Conservation (phyloP, 2,113 vertebrate genomes). For the Eidolon helvum region DNA sequence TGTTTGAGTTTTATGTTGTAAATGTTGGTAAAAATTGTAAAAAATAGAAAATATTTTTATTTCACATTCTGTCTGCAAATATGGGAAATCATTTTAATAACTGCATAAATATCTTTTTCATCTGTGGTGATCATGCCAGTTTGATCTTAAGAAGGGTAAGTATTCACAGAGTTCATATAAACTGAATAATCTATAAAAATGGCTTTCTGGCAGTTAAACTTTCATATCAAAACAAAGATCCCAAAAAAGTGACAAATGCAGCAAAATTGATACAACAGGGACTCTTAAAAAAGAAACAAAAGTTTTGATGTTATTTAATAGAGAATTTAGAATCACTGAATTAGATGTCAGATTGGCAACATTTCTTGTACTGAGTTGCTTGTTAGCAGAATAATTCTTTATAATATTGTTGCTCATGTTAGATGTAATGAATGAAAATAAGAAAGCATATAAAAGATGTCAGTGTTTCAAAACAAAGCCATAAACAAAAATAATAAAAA, state of each 20-base stretch:
- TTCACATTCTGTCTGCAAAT: not conserved
- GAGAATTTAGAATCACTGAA: slow-evolving; percentile 60
- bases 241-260: not conserved
- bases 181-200: slow-evolving; percentile 16
- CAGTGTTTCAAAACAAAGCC: slow-evolving; percentile 45
- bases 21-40: not conserved
- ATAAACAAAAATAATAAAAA: slow-evolving; percentile 79
- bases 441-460: slow-evolving; percentile 74
- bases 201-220: not conserved
- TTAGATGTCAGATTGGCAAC: slow-evolving; percentile 63
- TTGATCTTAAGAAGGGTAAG: not conserved
- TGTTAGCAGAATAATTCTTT: slow-evolving; percentile 75
- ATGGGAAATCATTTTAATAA: not conserved
- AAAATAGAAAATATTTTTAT: not conserved
- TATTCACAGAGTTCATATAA: not conserved
- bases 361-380: slow-evolving; percentile 47
- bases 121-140: not conserved
- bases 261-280: not conserved
- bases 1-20: not conserved
- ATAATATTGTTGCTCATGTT: slow-evolving; percentile 70
- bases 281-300: not conserved
- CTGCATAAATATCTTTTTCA: not conserved
- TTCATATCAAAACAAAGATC: not conserved
- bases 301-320: slow-evolving; percentile 15
- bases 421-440: slow-evolving; percentile 73